Evolutionary conservation across 2,888 invertebrate species (phyloP).

Genomic region (Lysandra bellargus): DNA sequence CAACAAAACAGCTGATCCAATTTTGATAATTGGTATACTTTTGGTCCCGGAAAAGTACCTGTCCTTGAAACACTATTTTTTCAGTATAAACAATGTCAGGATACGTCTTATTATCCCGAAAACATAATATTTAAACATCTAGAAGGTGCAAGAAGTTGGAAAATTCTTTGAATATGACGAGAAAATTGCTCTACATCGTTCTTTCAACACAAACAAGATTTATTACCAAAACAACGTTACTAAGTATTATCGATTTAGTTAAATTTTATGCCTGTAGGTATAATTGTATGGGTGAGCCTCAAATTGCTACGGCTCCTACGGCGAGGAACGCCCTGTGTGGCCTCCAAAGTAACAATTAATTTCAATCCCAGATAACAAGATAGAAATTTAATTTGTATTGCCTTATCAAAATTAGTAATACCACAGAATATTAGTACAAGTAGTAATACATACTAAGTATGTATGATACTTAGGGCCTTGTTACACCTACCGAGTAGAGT

Average conservation of each 20-base stretch:
- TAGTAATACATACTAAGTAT: no score
- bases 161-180: background rate
- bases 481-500: no score
- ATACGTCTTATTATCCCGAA: no score
- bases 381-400: background rate
- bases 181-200: background rate
- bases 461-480: no score
- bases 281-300: background rate
- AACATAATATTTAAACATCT: no score
- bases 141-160: no score
- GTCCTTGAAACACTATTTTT: no score
- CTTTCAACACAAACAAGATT: background rate
- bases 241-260: background rate
- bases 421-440: no score
- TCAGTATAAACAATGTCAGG: no score
- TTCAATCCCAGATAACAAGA: background rate
- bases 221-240: background rate
- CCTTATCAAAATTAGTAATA: background rate
- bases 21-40: no score
- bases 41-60: no score
- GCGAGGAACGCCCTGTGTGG: slow-evolving; percentile 4
- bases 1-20: no score
- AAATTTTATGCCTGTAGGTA: background rate
- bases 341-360: background rate
- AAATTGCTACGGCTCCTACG: background rate